These are phyloP conservation scores for Norana najaformis DNA, from an alignment of 2,888 invertebrate genomes.

Conservation along the genomic window DNA sequence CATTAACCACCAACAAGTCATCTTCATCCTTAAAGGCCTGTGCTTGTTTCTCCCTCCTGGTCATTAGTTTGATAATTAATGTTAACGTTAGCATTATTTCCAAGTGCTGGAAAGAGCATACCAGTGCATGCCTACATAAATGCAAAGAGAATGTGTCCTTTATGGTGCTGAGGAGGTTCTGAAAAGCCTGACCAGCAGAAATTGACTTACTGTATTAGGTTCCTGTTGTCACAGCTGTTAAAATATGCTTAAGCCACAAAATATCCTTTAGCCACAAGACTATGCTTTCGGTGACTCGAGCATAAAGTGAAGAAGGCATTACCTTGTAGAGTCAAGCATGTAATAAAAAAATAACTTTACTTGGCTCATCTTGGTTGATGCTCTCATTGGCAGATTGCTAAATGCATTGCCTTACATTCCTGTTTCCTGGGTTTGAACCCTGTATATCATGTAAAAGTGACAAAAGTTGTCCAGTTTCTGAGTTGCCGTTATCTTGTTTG, in stretches of 20 bases:
- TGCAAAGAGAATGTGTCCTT: neutral
- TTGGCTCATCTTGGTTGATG: no score
- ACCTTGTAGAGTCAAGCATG: no score
- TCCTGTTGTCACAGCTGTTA: neutral
- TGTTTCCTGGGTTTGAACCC: neutral
- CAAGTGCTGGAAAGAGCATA: no score
- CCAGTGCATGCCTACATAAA: neutral
- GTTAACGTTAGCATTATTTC: neutral
- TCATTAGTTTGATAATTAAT: neutral
- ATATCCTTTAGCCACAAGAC: neutral
- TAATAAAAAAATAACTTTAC: no score
- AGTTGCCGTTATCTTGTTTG: neutral
- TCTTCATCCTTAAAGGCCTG: constrained; percentile 25
- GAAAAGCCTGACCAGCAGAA: neutral
- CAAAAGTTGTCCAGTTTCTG: neutral
- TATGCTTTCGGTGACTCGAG: no score
- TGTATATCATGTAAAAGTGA: neutral
- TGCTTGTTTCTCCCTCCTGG: neutral
- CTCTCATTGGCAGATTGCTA: neutral
- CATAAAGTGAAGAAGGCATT: no score
- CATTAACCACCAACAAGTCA: constrained; percentile 17
- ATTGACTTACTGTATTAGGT: neutral
- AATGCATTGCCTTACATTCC: neutral
- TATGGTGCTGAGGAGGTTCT: neutral
- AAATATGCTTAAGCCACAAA: neutral